Evolutionary conservation across 2,113 vertebrate species (phyloP), one percentile per base, ranked within the genome.

Genomic region (Osmerus eperlanus): DNA sequence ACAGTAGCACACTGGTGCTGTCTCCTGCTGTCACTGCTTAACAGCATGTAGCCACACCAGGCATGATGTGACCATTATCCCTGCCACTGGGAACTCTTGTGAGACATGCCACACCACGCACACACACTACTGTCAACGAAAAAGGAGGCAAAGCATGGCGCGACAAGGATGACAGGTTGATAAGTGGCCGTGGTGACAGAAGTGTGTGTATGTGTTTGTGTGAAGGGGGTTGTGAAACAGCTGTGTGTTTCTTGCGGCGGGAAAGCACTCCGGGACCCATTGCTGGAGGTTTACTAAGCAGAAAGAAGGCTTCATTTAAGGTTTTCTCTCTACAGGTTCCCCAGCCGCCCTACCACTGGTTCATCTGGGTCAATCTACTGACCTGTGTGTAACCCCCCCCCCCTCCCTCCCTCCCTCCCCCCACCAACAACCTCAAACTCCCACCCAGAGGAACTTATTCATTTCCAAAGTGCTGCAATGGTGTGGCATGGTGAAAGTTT

Each of bases 231-330:
- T 71, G 73, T 59, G 52, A 66, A 28, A 47, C 23, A 18, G n/a
- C 18, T 68, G 41, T n/a, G 63, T 68, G 71, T 65, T 66, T 69
- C 61, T 60, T 25, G 18, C 12, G 16, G 70, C 18, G 29, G 18
- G 62, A 65, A 54, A 13, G 28, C 75, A 73, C 29, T 60, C 65
- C 13, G 41, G 47, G 56, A 29, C 41, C 41, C 29, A 72, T 83
- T 69, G 70, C 80, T 75, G 61, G 82, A 82, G 74, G 74, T 83
- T 84, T 71, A 69, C 51, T 74, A 54, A 75, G 83, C 75, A 83
- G 81, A 88, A 55, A 71, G 77, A 78, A 72, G 59, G 67, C 76
- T 77, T 83, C 74, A 85, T 86, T 86, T 75, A 84, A 78, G 66
- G 60, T 52, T 66, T 74, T 47, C 60, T 76, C 4, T 3, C 79